A percentile compares a stretch with the other conserved stretches of the same genome.
Conservation (phyloP, 2,113 vertebrate species). For the Paramormyrops kingsleyae region DNA sequence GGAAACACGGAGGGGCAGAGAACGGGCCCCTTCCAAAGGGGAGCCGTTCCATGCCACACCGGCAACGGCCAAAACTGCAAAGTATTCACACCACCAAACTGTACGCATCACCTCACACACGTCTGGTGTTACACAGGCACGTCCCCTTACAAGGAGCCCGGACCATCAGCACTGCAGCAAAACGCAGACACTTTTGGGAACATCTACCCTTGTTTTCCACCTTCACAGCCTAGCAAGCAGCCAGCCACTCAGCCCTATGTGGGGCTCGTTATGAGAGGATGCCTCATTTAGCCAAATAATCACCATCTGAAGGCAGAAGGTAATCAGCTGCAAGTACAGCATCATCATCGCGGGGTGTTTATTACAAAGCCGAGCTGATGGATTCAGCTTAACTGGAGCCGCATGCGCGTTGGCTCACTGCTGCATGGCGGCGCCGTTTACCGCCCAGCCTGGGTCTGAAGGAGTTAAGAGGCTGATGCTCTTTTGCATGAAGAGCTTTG, state of each 20-base stretch:
- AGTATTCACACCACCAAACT: not conserved
- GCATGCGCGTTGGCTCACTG: not conserved
- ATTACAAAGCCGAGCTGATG: not conserved
- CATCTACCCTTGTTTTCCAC: not conserved
- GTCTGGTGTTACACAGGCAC: not conserved
- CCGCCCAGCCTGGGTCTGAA: not conserved
- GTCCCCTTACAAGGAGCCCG: not conserved
- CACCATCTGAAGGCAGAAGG: not conserved
- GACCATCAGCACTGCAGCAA: not conserved
- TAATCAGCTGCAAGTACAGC: not conserved
- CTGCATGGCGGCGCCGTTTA: not conserved
- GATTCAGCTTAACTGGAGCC: not conserved
- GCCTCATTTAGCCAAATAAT: conserved; percentile 7
- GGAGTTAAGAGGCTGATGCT: not conserved
- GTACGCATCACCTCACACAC: not conserved
- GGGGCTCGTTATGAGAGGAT: not conserved
- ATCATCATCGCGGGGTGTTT: not conserved
- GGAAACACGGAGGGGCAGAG: not conserved
- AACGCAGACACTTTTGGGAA: not conserved
- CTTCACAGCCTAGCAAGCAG: not conserved
- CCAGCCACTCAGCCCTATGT: not conserved
- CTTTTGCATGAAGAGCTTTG: not conserved
- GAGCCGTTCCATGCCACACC: not conserved
- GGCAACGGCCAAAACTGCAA: not conserved
- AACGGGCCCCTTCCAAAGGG: not conserved